These are phyloP conservation scores for Drosophila repleta DNA, from an alignment of 1,140 invertebrate species.

Conservation along the genomic window DNA sequence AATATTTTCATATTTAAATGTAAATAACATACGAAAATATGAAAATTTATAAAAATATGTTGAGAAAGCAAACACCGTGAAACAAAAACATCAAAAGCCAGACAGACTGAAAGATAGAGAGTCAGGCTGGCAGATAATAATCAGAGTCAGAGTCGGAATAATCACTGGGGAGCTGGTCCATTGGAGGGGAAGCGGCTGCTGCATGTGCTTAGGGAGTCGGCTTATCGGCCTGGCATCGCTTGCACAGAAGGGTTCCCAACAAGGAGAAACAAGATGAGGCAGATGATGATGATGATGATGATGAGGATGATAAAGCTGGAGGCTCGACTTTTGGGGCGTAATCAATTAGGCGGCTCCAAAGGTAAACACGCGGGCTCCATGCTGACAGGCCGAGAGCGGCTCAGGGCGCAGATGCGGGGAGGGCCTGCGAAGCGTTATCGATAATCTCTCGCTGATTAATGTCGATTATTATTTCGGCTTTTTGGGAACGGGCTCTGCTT, in stretches of 20 bases:
- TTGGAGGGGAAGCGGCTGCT: neutral
- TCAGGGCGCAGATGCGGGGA: constrained; percentile 19
- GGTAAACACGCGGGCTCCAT: constrained; percentile 57
- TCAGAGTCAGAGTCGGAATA: constrained; percentile 62
- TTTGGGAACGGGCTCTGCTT: neutral
- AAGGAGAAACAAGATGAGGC: neutral
- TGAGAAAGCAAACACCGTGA: constrained; percentile 33
- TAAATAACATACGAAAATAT: constrained; percentile 52
- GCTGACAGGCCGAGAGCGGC: constrained; percentile 44
- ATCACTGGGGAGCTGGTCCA: constrained; percentile 41
- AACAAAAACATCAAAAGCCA: constrained; percentile 57
- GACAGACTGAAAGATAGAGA: constrained; percentile 4
- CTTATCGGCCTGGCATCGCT: constrained; percentile 30
- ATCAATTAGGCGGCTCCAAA: constrained; percentile 70
- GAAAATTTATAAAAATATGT: constrained; percentile 26
- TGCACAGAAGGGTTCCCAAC: constrained; percentile 21
- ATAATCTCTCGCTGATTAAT: constrained; percentile 76
- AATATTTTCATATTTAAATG: constrained; percentile 60
- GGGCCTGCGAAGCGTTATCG: constrained; percentile 64
- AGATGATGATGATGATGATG: constrained; percentile 17
- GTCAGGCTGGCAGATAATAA: constrained; percentile 46
- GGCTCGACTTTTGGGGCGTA: constrained; percentile 55
- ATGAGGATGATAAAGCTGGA: constrained; percentile 36
- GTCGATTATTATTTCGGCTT: constrained; percentile 67
- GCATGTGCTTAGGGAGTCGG: constrained; percentile 3